Conservation (phyloP, 1,140 invertebrate genomes). For the Rhynchophorus ferrugineus region DNA sequence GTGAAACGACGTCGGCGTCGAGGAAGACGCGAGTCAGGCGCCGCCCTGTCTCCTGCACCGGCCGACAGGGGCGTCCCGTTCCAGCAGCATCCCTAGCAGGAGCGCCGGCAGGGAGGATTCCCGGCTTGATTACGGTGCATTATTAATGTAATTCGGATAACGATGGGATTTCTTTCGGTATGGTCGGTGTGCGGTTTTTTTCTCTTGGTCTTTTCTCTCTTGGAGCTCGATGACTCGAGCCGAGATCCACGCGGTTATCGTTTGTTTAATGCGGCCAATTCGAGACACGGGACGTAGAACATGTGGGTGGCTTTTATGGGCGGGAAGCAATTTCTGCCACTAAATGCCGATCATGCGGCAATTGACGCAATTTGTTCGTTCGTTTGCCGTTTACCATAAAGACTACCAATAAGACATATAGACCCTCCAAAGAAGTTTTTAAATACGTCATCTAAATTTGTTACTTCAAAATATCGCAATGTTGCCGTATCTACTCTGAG, state of each 20-base stretch:
- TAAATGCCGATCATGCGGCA: no score
- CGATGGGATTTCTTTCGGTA: not conserved
- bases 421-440: no score
- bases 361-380: no score
- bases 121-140: not conserved
- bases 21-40: conserved; percentile 23
- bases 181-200: not conserved
- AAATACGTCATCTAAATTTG: no score
- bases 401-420: no score
- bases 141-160: not conserved
- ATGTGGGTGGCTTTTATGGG: not conserved
- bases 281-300: not conserved
- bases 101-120: not conserved
- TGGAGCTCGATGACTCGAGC: no score
- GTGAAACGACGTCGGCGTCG: conserved; percentile 25
- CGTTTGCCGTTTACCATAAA: no score
- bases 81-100: conserved; percentile 8
- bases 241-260: not conserved
- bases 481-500: no score
- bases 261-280: no score
- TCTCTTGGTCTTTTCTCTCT: not conserved
- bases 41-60: conserved; percentile 27
- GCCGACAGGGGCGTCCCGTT: conserved; percentile 18
- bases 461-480: no score
- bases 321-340: not conserved